Base-by-base conservation (phyloP, 2,888 invertebrate species). In the Pyralis farinalis region DNA sequence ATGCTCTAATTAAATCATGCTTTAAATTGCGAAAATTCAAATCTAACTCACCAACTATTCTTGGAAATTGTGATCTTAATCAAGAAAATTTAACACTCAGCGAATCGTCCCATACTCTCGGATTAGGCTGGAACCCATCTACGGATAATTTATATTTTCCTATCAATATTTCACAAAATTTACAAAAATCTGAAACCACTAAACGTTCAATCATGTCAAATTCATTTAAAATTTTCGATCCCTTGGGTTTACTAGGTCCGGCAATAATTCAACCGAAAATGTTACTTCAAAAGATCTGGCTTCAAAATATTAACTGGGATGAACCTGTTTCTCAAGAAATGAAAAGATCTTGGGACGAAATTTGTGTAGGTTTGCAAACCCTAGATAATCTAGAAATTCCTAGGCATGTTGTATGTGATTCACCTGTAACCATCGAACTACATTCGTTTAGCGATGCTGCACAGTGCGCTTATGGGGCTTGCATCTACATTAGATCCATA, bases 401-500 rank as follows among this genome's bases (percentile, higher is more conserved):
- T 3, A 27, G 39, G 7, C 20, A 4, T 6, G 34, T 39, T 11
- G 20, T 39, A 3, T 28, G 39, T 8, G 25, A 37, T 21, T 7
- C 7, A 1, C 34, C 30, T 9, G 1, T 1, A 16, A 3, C 27
- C 7, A 45, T 57, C 3, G 58, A 64, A 42, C 11, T 69, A 6
- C 60, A 63, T 32, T 30, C 44, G 0, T 66, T 66, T 30, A 49
- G 54, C 12, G 64, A 64, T 29, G 57, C 64, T 0, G 60, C 61
- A 0, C 42, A 47, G 9, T 1, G 1, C 1, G 61, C 62, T 0
- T 61, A 55, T 12, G 63, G 60, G 0, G 53, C 61, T 1, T 63
- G 60, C 31, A 12, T 65, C 11, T 65, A 63, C 36, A 22, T 59
- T 1, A 35, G 29, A 10, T 48, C 61, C 0, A 33, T 54, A 7